Base-by-base conservation (phyloP, 2,888 invertebrate genomes). In the Pherbina coryleti region DNA sequence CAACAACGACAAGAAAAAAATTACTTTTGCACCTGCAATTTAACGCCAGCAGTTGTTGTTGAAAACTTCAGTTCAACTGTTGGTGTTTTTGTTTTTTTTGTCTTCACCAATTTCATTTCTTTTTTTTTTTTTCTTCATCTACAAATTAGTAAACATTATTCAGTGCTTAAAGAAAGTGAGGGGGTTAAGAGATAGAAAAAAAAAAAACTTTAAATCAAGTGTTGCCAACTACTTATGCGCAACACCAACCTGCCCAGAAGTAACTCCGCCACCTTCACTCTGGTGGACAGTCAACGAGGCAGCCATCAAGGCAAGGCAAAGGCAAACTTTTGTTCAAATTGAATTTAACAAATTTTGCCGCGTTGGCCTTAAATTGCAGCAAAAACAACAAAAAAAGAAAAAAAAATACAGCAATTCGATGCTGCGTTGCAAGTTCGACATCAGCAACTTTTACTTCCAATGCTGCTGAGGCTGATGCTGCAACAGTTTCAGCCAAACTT, bases 401-500 rank as follows among this genome's bases (percentile, higher is more conserved):
- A n/a, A n/a, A n/a, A n/a, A 75, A 75, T 34, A 51, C 34, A 34
- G 25, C 67, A 37, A 67, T 64, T 25, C 64, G 17, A 19, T 31
- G 64, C 51, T 64, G 60, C 64, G 77, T 69, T 75, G 80, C 78
- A 76, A 74, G 79, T 79, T 77, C 79, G 76, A 79, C 75, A 70
- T 57, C 66, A 67, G 66, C 75, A 80, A 80, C 67, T 81, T 81
- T 79, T 28, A 11, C 71, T 78, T 62, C 72, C 64, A 37, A 44
- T 77, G 66, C 74, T 78, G 76, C 76, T 69, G 74, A 79, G 17
- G 8, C 25, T 22, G 49, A 53, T 17, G 70, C 71, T 64, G 62
- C 75, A 53, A 75, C 37, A 67, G 53, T 55, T 67, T 53, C 37
- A 71, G 31, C 44, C 71, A 71, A 44, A 53, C 75, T 75, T 67